Percentiles rank a stretch among this genome's conserved stretches.
phyloP scores from a whole-genome alignment of 2,888 invertebrate species.

The Frankliniella intonsa region DNA sequence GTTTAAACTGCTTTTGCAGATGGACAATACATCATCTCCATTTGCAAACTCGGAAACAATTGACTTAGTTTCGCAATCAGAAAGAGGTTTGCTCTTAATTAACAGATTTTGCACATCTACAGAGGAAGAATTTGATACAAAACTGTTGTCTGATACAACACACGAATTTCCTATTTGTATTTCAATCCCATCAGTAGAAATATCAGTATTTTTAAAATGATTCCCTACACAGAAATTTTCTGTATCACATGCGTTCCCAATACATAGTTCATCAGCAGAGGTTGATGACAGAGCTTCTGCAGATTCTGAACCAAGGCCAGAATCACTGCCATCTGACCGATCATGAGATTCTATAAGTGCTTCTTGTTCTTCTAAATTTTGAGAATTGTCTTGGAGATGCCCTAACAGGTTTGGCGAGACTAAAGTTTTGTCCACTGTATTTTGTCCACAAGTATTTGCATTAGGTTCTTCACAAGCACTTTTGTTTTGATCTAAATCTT shows the following conservation, averaged over 20 bases:
- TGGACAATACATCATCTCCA: too few relatives aligned
- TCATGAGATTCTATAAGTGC: slow-evolving; percentile 34
- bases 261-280: slow-evolving; percentile 27
- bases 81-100: too few relatives aligned
- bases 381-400: not conserved
- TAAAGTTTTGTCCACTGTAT: not conserved
- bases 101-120: too few relatives aligned
- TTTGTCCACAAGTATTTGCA: not conserved
- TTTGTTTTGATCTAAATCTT: not conserved
- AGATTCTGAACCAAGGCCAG: slow-evolving; percentile 73
- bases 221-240: not conserved
- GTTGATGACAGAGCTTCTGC: slow-evolving; percentile 52
- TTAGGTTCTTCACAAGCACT: not conserved
- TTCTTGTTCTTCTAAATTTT: not conserved
- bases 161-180: not conserved
- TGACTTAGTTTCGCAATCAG: too few relatives aligned
- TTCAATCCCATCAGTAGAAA: not conserved
- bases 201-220: not conserved
- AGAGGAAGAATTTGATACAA: not conserved
- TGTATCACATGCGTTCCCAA: not conserved
- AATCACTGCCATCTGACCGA: slow-evolving; percentile 78
- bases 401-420: not conserved
- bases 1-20: too few relatives aligned
- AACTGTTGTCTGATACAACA: not conserved
- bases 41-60: too few relatives aligned